Evolutionary conservation across 2,888 invertebrate species (phyloP).

Genomic region (Formica aserva): DNA sequence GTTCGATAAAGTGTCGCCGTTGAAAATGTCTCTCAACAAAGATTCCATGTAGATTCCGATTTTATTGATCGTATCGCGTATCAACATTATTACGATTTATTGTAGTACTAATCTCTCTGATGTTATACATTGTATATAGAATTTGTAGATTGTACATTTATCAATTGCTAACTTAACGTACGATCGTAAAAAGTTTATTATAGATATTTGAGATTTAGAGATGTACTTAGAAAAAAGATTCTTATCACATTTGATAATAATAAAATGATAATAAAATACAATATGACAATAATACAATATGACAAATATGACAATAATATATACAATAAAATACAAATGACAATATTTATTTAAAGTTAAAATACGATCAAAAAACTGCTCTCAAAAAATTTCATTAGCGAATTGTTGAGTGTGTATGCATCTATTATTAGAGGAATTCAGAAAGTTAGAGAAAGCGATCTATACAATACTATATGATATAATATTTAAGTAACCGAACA

Average conservation of each 20-base stretch:
- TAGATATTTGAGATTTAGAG: not conserved
- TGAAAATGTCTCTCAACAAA: conserved; percentile 52
- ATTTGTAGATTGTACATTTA: not conserved
- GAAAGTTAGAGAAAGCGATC: conserved; percentile 23
- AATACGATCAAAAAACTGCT: not conserved
- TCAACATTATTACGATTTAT: conserved; percentile 14
- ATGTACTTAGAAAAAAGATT: not conserved
- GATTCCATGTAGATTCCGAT: conserved; percentile 58
- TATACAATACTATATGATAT: not conserved
- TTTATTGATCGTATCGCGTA: conserved; percentile 67
- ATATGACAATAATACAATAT: not conserved
- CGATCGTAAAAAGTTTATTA: not conserved
- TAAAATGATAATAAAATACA: not conserved
- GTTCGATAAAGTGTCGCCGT: conserved; percentile 60
- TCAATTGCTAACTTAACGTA: not conserved
- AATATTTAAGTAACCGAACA: conserved; percentile 20
- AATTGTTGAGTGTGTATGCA: not conserved
- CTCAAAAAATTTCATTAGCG: not conserved
- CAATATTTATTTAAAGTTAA: not conserved
- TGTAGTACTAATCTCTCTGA: conserved; percentile 11
- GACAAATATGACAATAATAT: not conserved
- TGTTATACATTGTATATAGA: not conserved
- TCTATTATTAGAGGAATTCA: not conserved
- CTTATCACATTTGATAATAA: too few species aligned
- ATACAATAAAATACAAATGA: too few species aligned